Percentiles rank a stretch among this genome's conserved stretches.
Evolutionary conservation across 2,113 vertebrate species (phyloP).

Genomic region (Mobula birostris): DNA sequence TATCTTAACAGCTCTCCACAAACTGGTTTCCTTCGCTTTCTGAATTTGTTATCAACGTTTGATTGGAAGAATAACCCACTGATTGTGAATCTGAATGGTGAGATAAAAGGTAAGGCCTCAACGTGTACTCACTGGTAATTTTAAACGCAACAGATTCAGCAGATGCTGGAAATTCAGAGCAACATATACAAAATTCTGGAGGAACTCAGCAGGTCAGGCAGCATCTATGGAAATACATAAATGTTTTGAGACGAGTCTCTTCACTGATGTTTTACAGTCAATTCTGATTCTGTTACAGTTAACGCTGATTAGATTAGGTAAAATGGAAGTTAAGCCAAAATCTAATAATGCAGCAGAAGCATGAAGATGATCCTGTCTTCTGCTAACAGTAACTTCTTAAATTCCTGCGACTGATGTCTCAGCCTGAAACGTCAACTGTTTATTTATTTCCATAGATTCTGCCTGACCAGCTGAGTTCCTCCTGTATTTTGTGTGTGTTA

Average conservation of each 20-base stretch:
- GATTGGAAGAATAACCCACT: conserved; percentile 93
- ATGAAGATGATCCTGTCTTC: background rate
- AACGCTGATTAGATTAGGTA: background rate
- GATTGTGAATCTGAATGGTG: conserved; percentile 78
- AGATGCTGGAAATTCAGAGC: too few relatives aligned
- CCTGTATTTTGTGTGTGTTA: too few relatives aligned
- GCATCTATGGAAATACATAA: too few relatives aligned
- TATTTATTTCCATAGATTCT: too few relatives aligned
- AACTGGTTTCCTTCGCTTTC: conserved; percentile 87
- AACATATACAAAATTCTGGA: too few relatives aligned
- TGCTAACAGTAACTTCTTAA: too few relatives aligned
- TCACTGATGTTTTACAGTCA: background rate
- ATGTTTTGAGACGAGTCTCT: too few relatives aligned
- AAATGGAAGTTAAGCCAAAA: background rate
- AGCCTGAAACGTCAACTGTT: background rate
- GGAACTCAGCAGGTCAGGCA: too few relatives aligned
- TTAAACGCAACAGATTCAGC: background rate
- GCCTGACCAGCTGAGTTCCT: too few relatives aligned
- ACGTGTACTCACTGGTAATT: too few relatives aligned
- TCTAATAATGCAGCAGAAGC: background rate
- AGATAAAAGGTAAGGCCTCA: conserved; percentile 69
- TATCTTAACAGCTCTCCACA: conserved; percentile 71
- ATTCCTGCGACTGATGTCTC: too few relatives aligned
- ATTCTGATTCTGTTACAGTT: background rate
- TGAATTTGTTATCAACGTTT: conserved; percentile 77